Conservation (phyloP, 1,140 invertebrate genomes). For the Berghia stephanieae region DNA sequence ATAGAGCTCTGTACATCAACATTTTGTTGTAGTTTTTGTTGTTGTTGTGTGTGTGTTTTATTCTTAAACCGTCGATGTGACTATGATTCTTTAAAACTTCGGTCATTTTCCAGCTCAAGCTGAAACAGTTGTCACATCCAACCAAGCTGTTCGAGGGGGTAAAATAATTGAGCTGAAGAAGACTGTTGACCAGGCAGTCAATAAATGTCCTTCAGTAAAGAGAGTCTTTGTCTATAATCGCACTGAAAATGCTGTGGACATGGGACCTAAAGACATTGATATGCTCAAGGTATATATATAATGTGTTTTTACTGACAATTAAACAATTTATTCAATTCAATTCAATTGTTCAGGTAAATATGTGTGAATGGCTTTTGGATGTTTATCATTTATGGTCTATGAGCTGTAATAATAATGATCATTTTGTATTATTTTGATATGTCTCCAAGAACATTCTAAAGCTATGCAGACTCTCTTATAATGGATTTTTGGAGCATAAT, state of each 20-base stretch:
- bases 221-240: slow-evolving; percentile 68
- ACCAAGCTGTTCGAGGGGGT: slow-evolving; percentile 69
- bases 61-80: not conserved
- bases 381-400: no score
- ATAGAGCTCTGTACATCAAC: slow-evolving; percentile 9
- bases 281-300: slow-evolving; percentile 56
- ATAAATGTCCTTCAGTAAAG: slow-evolving; percentile 64
- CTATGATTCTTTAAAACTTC: not conserved
- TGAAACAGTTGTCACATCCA: slow-evolving; percentile 69
- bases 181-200: slow-evolving; percentile 69
- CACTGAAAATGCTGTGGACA: slow-evolving; percentile 59
- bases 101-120: slow-evolving; percentile 61
- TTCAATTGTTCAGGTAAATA: no score
- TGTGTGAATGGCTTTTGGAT: no score
- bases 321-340: no score
- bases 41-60: no score
- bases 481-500: no score
- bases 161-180: slow-evolving; percentile 69
- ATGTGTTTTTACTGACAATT: no score
- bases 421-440: no score
- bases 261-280: slow-evolving; percentile 58
- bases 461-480: no score
- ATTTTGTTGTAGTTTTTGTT: not conserved
- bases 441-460: no score
- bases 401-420: no score